Evolutionary conservation across 2,113 vertebrate genomes (phyloP).

Genomic region (Prietella phreatophila): DNA sequence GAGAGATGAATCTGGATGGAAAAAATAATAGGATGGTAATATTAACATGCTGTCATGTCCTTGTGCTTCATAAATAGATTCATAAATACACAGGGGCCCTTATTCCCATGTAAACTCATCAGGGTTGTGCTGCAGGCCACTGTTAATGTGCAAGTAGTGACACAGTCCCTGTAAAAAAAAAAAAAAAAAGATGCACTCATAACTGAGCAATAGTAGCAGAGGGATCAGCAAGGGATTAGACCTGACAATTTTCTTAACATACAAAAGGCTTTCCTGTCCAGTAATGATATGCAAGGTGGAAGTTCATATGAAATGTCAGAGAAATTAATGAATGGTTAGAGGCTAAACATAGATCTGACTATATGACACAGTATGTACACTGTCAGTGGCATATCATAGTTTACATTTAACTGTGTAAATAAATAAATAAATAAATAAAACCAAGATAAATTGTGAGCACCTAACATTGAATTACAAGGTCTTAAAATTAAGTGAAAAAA

Average conservation of each 20-base stretch:
- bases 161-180: background rate
- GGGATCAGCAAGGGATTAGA: background rate
- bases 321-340: background rate
- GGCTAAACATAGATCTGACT: background rate
- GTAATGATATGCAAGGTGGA: background rate
- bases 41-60: constrained; percentile 28
- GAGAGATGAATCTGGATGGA: constrained; percentile 65
- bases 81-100: constrained; percentile 6
- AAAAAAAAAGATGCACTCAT: background rate
- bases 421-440: too few relatives aligned
- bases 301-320: background rate
- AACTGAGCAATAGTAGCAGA: background rate
- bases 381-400: background rate
- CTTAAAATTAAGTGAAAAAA: too few relatives aligned
- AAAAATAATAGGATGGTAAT: constrained; percentile 48
- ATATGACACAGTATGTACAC: background rate
- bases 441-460: too few relatives aligned
- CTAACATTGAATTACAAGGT: too few relatives aligned
- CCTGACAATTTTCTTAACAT: background rate
- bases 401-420: background rate
- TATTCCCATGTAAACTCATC: background rate
- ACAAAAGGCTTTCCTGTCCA: background rate
- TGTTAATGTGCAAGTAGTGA: background rate
- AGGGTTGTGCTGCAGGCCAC: background rate
- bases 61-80: background rate